A percentile compares a stretch with the other conserved stretches of the same genome.
Evolutionary conservation across 1,140 invertebrate genomes (phyloP).

Genomic region (Mercenaria mercenaria): DNA sequence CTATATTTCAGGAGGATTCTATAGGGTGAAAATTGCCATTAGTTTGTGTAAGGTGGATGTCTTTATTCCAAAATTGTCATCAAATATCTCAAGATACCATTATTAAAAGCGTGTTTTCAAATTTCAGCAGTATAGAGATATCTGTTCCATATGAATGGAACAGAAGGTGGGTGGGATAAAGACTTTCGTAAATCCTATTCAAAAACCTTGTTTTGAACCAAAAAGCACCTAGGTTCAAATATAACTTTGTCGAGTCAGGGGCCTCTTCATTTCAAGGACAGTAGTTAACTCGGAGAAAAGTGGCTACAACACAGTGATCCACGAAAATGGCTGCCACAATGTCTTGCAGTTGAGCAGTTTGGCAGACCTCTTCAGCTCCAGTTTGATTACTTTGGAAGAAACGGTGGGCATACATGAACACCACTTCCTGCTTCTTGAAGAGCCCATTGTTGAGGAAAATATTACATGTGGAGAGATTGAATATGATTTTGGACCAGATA

Average conservation of each 20-base stretch:
- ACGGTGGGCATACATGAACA: constrained; percentile 1
- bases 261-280: neutral
- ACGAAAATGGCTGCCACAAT: neutral
- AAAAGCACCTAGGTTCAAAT: neutral
- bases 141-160: neutral
- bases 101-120: neutral
- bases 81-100: constrained; percentile 12
- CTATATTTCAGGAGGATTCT: neutral
- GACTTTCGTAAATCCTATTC: neutral
- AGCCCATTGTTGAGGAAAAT: neutral
- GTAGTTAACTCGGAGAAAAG: neutral
- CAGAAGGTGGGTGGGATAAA: neutral
- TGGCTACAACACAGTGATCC: neutral
- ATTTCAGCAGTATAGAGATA: neutral
- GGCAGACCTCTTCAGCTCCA: neutral
- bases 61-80: constrained; percentile 19
- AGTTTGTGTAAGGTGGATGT: constrained; percentile 17
- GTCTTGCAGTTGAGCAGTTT: neutral
- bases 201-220: neutral
- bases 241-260: neutral
- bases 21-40: constrained; percentile 17
- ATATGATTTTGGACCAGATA: constrained; percentile 2
- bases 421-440: neutral
- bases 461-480: neutral
- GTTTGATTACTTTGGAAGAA: neutral